Conservation (phyloP, 2,888 invertebrate species). For the Euphydryas editha region DNA sequence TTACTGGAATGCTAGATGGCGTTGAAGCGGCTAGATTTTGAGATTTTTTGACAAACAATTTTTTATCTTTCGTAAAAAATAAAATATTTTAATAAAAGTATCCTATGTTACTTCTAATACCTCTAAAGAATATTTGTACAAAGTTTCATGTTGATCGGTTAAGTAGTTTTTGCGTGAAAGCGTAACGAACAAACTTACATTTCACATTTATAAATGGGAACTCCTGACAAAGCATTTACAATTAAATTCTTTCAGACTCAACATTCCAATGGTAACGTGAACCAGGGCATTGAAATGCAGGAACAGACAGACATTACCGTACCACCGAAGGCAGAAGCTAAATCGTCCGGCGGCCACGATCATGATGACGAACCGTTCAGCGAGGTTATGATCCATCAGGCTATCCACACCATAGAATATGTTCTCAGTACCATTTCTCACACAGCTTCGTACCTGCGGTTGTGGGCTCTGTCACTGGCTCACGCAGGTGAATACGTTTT, state of each 20-base stretch:
- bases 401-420: slow-evolving; percentile 98
- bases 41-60: no score
- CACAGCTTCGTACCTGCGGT: slow-evolving; percentile 97
- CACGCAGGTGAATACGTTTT: slow-evolving; percentile 89
- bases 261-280: slow-evolving; percentile 85
- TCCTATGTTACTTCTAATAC: no score
- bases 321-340: slow-evolving; percentile 49
- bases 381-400: slow-evolving; percentile 96
- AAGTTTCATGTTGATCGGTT: no score
- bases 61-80: no score
- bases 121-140: no score
- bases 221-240: neutral
- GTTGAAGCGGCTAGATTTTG: no score
- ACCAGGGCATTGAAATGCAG: slow-evolving; percentile 86
- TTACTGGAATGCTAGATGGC: no score
- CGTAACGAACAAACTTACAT: no score
- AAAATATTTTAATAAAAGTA: no score
- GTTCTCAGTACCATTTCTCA: slow-evolving; percentile 98
- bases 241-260: slow-evolving; percentile 57
- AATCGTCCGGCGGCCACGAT: slow-evolving; percentile 49
- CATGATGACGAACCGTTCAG: slow-evolving; percentile 88
- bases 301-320: slow-evolving; percentile 73
- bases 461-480: slow-evolving; percentile 98
- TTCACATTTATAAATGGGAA: no score
- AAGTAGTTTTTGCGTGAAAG: no score